Base-by-base conservation (phyloP, 2,113 vertebrate genomes). In the Aegithalos caudatus region DNA sequence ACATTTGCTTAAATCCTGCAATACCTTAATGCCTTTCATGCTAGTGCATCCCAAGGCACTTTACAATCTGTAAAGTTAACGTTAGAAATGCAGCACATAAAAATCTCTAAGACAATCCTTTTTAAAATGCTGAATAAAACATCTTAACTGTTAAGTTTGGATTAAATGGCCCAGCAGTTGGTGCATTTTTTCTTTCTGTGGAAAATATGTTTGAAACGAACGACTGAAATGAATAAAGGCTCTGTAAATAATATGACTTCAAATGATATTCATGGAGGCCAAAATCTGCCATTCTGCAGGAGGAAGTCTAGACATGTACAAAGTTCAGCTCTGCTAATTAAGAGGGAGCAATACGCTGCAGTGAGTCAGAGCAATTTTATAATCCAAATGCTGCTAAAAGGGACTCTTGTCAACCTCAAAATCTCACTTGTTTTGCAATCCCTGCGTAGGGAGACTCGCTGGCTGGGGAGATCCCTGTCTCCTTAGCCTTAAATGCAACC, bases 311-410 rank as follows among this genome's bases (percentile, higher is more conserved):
- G 95, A 95, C 95, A 84, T 96, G 95, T 81, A 96, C 92, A 96
- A 96, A 96, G 94, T 96, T 96, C 95, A 96, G 76, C 92, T 86
- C 82, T 93, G 65, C 94, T 97, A 96, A 97, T 97, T 96, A 96
- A 94, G 92, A 96, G 88, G 77, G 94, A 96, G 94, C 88, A 96
- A 95, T 86, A 81, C 13, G 6, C 88, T 88, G 94, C 88, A 86
- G 92, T 97, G 94, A 96, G 95, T 93, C 94, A 95, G 80, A 92
- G 72, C 82, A 94, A 88, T 97, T 90, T 96, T 97, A 96, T 92
- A 96, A 96, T 92, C 94, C 90, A 95, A 97, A 88, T 86, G 95
- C 95, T 96, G 82, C 92, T 95, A 96, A 96, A 97, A 95, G 90
- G 76, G 88, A 67, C 92, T 94, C 92, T 92, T 95, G 93, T 97